Base-by-base conservation (phyloP, 2,113 vertebrate genomes). In the Pica pica region DNA sequence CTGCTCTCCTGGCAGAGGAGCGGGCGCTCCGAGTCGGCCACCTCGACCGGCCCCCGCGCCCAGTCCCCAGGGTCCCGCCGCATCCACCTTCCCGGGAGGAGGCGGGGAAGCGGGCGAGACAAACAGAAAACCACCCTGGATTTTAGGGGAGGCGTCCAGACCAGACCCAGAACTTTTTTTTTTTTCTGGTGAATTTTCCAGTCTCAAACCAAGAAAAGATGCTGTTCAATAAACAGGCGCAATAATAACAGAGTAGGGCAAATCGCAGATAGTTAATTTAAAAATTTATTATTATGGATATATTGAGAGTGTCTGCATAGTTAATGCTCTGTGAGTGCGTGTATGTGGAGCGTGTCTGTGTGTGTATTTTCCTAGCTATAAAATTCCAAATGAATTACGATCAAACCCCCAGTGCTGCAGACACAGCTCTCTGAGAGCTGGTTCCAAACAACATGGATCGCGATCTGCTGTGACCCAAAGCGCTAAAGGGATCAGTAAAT, bases 341-440 rank as follows among this genome's bases (percentile, higher is more conserved):
- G 42, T 86, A 57, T 77, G 86, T n/a, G 78, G 68, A 95, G 77
- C 46, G 20, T 80, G 83, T 90, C 89, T 70, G 3, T 11, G 73
- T 65, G 87, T 57, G 83, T 80, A 92, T 96, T 95, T 96, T 91
- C 80, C 91, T 56, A 77, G 91, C 90, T 94, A 94, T 94, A 94
- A 97, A 97, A 96, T 89, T 95, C 89, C 81, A 21, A 89, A 77
- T 82, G 93, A 96, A 95, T 96, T 91, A 94, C 91, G 65, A 95
- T 95, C 96, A 90, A 92, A 39, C 81, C 65, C 89, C 89, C 87
- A 41, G 88, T 2, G 90, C 70, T 52, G 33, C 85, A 90, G 88
- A 39, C 88, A 52, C 65, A 61, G 90, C 55, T 47, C 88, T 26
- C 86, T 41, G 69, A 83, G 69, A 83, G 90, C 82, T 53, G 94